Evolutionary conservation across 2,888 invertebrate species (phyloP).

Genomic region (Andrena praecox): DNA sequence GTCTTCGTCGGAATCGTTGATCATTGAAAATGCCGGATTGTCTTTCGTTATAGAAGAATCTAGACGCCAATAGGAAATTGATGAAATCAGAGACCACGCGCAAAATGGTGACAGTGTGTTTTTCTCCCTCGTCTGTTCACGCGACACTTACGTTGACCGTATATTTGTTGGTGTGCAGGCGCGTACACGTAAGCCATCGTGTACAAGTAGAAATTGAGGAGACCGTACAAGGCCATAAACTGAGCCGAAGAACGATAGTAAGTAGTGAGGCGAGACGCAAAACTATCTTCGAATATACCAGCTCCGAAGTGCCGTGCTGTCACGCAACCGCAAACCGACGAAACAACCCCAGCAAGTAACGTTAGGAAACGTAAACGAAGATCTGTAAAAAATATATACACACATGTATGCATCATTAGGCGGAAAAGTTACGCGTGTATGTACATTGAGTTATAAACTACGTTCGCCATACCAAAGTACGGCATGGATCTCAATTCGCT

Average conservation of each 20-base stretch:
- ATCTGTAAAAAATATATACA: conserved; percentile 87
- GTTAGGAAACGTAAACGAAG: conserved; percentile 96
- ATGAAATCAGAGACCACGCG: not conserved
- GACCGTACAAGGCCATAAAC: conserved; percentile 97
- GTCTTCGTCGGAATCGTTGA: conserved; percentile 99
- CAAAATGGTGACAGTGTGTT: not conserved
- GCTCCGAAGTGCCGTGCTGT: conserved; percentile 94
- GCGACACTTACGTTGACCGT: conserved; percentile 88
- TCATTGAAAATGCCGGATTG: conserved; percentile 99
- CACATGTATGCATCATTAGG: not conserved
- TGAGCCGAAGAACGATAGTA: conserved; percentile 97
- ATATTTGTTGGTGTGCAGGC: conserved; percentile 92
- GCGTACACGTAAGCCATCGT: conserved; percentile 98
- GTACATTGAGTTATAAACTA: not conserved
- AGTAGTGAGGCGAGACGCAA: conserved; percentile 94
- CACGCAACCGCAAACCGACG: conserved; percentile 90
- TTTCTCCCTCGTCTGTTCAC: too few species aligned
- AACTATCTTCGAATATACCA: conserved; percentile 96
- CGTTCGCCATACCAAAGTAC: conserved; percentile 93
- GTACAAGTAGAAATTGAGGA: conserved; percentile 97
- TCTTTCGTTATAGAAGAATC: conserved; percentile 97
- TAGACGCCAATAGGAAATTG: conserved; percentile 80
- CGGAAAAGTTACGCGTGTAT: not conserved
- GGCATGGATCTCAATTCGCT: conserved; percentile 98
- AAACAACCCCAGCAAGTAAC: conserved; percentile 92